Evolutionary conservation across 2,888 invertebrate species (phyloP).

Genomic region (Agonopterix subpropinquella): DNA sequence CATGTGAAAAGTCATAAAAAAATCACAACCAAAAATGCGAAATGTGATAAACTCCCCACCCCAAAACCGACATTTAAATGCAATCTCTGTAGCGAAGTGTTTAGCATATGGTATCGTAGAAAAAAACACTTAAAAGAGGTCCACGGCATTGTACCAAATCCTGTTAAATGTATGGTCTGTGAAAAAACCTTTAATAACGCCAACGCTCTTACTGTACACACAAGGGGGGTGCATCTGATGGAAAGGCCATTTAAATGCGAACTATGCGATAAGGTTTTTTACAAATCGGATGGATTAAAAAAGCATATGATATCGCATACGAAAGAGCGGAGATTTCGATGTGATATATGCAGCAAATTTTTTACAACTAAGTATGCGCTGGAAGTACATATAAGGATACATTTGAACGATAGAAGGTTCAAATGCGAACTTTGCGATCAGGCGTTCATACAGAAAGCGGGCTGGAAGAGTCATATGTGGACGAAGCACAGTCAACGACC

Average conservation of each 20-base stretch:
- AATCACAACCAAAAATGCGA: not conserved
- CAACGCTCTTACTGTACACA: not conserved
- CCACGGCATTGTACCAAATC: not conserved
- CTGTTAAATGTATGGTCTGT: not conserved
- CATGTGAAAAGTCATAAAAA: not conserved
- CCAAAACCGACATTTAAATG: not conserved
- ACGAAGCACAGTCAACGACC: conserved; percentile 11
- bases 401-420: conserved; percentile 23
- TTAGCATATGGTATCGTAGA: not conserved
- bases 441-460: conserved; percentile 22
- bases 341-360: not conserved
- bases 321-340: not conserved
- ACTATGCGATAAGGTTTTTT: conserved; percentile 16
- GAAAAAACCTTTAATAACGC: not conserved
- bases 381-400: conserved; percentile 19
- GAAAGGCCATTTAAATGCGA: conserved; percentile 19
- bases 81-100: not conserved
- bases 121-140: not conserved
- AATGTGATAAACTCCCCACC: not conserved
- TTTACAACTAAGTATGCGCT: not conserved
- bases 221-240: not conserved
- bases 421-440: conserved; percentile 19
- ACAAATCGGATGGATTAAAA: conserved; percentile 19
- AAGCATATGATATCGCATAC: conserved; percentile 12
- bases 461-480: conserved; percentile 18